These are phyloP conservation scores for Alviniconcha marisindica DNA, from an alignment of 1,140 invertebrate species.

Conservation along the genomic window DNA sequence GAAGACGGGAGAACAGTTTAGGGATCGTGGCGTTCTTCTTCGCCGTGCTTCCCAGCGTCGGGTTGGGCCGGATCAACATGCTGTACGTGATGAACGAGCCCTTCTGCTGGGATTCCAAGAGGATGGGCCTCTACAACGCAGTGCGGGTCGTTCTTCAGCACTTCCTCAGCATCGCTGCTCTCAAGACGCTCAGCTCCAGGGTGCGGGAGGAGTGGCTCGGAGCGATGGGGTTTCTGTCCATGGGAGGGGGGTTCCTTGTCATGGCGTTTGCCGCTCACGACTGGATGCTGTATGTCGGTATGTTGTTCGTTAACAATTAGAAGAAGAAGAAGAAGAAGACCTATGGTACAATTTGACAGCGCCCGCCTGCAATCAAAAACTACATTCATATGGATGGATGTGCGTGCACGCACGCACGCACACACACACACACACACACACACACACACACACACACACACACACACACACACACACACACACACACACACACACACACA, in stretches of 20 bases:
- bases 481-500: no score
- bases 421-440: no score
- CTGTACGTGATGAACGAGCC: slow-evolving; percentile 9
- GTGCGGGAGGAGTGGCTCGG: background rate
- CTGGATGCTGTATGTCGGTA: background rate
- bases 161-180: background rate
- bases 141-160: background rate
- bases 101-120: background rate
- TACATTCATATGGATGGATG: no score
- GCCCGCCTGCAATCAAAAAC: no score
- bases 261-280: background rate
- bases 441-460: no score
- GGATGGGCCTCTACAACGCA: background rate
- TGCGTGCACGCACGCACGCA: no score
- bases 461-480: no score
- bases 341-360: no score
- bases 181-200: background rate
- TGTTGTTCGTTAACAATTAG: no score
- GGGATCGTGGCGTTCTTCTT: background rate
- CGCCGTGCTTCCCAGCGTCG: background rate
- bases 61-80: background rate
- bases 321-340: no score
- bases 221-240: background rate
- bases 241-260: background rate
- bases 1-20: background rate